These are phyloP conservation scores for Plotosus lineatus DNA, from an alignment of 2,113 vertebrate species.

Conservation along the genomic window DNA sequence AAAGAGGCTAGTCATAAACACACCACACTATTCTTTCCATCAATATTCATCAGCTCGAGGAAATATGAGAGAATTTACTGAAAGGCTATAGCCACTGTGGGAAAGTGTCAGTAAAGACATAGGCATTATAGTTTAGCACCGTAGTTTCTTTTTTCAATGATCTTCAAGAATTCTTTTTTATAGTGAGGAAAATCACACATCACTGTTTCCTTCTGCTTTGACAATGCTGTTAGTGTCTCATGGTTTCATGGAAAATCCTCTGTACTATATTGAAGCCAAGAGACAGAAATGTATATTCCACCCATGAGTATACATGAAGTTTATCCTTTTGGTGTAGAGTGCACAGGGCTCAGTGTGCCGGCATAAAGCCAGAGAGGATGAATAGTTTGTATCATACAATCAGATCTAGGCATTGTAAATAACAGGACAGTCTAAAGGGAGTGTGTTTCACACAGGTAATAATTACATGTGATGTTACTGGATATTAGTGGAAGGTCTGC, in stretches of 20 bases:
- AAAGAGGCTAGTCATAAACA: conserved; percentile 38
- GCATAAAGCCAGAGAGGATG: no score
- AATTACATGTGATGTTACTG: background rate
- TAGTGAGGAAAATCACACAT: background rate
- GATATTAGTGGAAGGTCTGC: background rate
- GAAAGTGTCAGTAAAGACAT: background rate
- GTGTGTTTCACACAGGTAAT: background rate
- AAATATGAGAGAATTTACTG: background rate
- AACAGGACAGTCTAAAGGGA: background rate
- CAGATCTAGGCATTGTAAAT: background rate
- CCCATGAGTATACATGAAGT: background rate
- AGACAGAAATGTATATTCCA: background rate
- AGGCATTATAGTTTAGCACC: background rate
- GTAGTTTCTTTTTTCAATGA: background rate
- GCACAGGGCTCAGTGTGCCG: no score
- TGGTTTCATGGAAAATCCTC: background rate
- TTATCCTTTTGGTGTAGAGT: background rate
- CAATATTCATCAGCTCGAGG: background rate
- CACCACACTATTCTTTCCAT: background rate
- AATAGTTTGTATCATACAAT: background rate
- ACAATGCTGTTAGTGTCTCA: conserved; percentile 17
- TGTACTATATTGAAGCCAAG: conserved; percentile 3
- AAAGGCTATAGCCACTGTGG: background rate
- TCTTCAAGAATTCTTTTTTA: background rate
- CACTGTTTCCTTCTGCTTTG: background rate